phyloP scores from a whole-genome alignment of 1,140 invertebrate species.

The Magallana gigas region DNA sequence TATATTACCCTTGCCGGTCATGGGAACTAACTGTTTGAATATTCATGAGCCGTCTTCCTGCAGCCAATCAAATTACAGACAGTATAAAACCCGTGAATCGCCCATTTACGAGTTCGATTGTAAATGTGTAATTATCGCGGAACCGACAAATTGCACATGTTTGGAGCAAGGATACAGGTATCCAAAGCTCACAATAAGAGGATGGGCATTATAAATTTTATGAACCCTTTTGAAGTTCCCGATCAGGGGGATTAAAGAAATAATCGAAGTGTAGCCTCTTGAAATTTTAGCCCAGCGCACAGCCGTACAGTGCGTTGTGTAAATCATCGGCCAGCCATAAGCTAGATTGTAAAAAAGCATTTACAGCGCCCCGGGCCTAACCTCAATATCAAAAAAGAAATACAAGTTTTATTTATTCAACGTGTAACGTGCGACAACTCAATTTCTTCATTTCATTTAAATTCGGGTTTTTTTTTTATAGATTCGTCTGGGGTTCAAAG shows the following conservation, averaged over 20 bases:
- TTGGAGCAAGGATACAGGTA: conserved; percentile 32
- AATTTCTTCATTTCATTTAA: not conserved
- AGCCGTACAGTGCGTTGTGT: conserved; percentile 1
- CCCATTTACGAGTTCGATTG: conserved; percentile 51
- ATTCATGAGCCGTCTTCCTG: conserved; percentile 58
- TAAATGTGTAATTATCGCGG: conserved; percentile 53
- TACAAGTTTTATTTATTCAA: not conserved
- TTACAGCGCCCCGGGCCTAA: not conserved
- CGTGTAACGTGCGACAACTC: conserved; percentile 20
- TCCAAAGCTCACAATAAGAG: not conserved
- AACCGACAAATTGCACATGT: conserved; percentile 51
- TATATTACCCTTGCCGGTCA: conserved; percentile 45
- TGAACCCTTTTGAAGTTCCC: conserved; percentile 25
- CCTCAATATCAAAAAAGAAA: not conserved
- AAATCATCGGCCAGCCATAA: conserved; percentile 16
- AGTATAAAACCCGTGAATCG: conserved; percentile 32
- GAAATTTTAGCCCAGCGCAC: conserved; percentile 18
- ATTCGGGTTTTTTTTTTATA: too few species aligned
- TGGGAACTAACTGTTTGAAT: conserved; percentile 60
- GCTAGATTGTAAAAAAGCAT: conserved; percentile 11
- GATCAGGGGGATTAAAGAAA: conserved; percentile 32
- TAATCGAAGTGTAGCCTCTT: conserved; percentile 30
- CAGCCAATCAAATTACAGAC: conserved; percentile 58
- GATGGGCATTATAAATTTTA: conserved; percentile 34
- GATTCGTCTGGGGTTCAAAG: too few species aligned